These are phyloP conservation scores for Chaetops frenatus DNA, from an alignment of 2,113 vertebrate genomes.

Conservation along the genomic window DNA sequence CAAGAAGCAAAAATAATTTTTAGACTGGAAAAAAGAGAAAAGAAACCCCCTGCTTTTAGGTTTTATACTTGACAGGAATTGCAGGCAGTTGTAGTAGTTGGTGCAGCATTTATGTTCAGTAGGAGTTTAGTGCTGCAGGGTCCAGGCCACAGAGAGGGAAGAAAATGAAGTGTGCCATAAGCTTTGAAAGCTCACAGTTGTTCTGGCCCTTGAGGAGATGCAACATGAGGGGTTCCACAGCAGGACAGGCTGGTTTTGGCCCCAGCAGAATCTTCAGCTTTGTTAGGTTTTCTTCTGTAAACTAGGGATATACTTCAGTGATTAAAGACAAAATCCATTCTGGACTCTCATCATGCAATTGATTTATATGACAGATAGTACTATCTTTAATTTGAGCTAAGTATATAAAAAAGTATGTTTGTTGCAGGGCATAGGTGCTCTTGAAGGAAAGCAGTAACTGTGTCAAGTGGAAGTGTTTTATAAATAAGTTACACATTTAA, in stretches of 20 bases:
- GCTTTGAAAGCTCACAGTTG: neutral
- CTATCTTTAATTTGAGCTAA: neutral
- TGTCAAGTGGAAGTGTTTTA: neutral
- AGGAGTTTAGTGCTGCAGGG: neutral
- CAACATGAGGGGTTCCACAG: accelerated
- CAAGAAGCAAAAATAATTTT: neutral
- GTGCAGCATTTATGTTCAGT: neutral
- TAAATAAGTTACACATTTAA: neutral
- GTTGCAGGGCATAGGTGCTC: neutral
- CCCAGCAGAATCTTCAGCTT: neutral
- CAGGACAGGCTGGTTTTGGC: neutral
- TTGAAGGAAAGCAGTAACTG: neutral
- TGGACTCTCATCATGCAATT: neutral
- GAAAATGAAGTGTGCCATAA: neutral
- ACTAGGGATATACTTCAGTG: too few species aligned
- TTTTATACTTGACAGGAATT: neutral
- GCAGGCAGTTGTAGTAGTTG: neutral
- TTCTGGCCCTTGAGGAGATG: neutral
- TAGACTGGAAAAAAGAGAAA: neutral
- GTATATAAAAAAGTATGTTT: neutral
- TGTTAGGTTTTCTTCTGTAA: neutral
- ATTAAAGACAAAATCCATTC: neutral
- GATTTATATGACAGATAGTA: neutral
- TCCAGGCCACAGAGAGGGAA: neutral
- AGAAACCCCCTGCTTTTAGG: neutral